Conservation (phyloP, 2,888 invertebrate genomes). For the Dynastes tityus region DNA sequence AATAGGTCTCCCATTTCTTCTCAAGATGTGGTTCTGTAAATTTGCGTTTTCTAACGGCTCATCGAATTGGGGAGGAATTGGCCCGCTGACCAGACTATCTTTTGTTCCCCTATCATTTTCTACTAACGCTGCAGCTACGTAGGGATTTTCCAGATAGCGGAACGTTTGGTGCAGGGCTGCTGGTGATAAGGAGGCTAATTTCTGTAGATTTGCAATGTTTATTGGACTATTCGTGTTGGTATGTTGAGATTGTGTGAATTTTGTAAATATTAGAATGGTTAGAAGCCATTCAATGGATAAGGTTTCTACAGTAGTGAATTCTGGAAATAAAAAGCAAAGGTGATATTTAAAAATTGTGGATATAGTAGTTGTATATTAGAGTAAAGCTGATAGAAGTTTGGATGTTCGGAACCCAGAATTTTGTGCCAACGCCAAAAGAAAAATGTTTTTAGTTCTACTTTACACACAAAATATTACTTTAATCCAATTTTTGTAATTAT, state of each 20-base stretch:
- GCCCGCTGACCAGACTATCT: constrained; percentile 24
- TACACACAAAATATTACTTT: too few relatives aligned
- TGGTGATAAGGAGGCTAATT: constrained; percentile 45
- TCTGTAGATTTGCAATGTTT: constrained; percentile 46
- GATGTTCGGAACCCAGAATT: too few relatives aligned
- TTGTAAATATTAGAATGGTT: neutral
- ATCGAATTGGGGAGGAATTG: constrained; percentile 41
- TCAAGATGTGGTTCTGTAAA: constrained; percentile 43
- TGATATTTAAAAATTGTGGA: too few relatives aligned
- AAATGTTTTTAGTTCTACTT: too few relatives aligned
- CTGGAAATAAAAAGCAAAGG: neutral
- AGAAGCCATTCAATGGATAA: neutral
- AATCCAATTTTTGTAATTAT: too few relatives aligned
- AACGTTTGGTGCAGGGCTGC: constrained; percentile 41
- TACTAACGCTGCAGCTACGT: constrained; percentile 45
- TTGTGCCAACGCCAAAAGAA: too few relatives aligned
- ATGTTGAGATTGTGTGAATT: neutral
- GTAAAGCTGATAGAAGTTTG: too few relatives aligned
- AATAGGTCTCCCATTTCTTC: constrained; percentile 18
- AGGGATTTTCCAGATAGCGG: constrained; percentile 48
- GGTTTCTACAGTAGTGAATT: neutral
- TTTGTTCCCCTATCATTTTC: constrained; percentile 40
- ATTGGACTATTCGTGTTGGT: constrained; percentile 30
- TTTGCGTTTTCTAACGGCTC: constrained; percentile 40
- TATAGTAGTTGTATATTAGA: too few relatives aligned